These are phyloP conservation scores for Rhingia campestris DNA, from an alignment of 2,888 invertebrate species.

Conservation along the genomic window DNA sequence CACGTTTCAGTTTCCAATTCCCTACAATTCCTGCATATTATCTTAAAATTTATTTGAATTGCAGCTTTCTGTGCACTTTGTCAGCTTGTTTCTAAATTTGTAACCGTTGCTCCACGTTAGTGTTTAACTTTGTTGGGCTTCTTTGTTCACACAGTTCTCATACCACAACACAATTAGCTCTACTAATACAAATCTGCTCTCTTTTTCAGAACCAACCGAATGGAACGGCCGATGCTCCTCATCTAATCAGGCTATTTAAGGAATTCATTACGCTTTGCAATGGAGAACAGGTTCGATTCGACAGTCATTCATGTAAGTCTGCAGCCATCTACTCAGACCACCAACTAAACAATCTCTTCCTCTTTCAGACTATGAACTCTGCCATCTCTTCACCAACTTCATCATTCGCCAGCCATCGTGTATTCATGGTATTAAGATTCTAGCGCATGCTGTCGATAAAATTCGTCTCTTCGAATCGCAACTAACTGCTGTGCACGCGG, in stretches of 20 bases:
- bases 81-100: no score
- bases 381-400: slow-evolving; percentile 91
- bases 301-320: slow-evolving; percentile 91
- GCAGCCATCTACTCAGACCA: neutral
- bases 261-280: slow-evolving; percentile 94
- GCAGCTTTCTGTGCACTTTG: no score
- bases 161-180: neutral
- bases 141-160: no score
- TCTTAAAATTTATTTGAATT: no score
- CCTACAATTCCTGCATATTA: no score
- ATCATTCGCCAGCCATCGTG: slow-evolving; percentile 90
- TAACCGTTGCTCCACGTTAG: no score
- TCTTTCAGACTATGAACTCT: slow-evolving; percentile 91
- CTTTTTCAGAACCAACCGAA: slow-evolving; percentile 76
- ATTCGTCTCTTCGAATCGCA: slow-evolving; percentile 94
- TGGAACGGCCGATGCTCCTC: slow-evolving; percentile 77
- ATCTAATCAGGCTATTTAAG: slow-evolving; percentile 88
- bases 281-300: slow-evolving; percentile 94
- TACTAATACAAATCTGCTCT: neutral
- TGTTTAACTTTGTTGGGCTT: no score
- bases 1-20: no score
- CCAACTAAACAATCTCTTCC: neutral
- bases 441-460: slow-evolving; percentile 93
- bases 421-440: slow-evolving; percentile 91
- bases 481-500: slow-evolving; percentile 96